Base-by-base conservation (phyloP, 2,888 invertebrate genomes). In the Caprella mutica region DNA sequence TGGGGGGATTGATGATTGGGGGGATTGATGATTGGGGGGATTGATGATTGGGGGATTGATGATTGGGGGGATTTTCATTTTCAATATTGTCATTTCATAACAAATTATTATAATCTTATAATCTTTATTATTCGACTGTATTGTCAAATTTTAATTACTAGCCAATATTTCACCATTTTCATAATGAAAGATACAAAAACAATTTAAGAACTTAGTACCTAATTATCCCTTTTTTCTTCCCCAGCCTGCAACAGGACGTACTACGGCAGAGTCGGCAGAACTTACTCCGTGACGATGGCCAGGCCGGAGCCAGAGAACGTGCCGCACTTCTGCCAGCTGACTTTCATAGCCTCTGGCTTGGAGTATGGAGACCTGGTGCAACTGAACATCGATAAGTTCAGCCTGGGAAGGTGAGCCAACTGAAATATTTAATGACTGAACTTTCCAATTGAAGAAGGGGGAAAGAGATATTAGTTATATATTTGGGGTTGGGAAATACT, bases 161-260 rank as follows among this genome's bases (percentile, higher is more conserved):
- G n/a, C n/a, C n/a, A n/a, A n/a, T n/a, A n/a, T n/a, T n/a, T n/a
- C n/a, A n/a, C n/a, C n/a, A n/a, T n/a, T n/a, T n/a, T n/a, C n/a
- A n/a, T n/a, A n/a, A n/a, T n/a, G n/a, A n/a, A n/a, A n/a, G n/a
- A n/a, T n/a, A n/a, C n/a, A n/a, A n/a, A n/a, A n/a, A n/a, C n/a
- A n/a, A n/a, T n/a, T n/a, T n/a, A n/a, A n/a, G n/a, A n/a, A n/a
- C n/a, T n/a, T n/a, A n/a, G n/a, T n/a, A n/a, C n/a, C n/a, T n/a
- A n/a, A n/a, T n/a, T n/a, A n/a, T n/a, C n/a, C n/a, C n/a, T n/a
- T 50, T 12, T 50, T 27, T 24, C 6, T 29, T 30, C 26, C 65
- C 66, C 79, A 87, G 87, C 84, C 42, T 88, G 88, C 76, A 87
- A 88, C 75, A 78, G 83, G 69, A 88, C 87, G 26, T 83, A 85